phyloP scores from a whole-genome alignment of 1,140 invertebrate genomes.

The Ganaspis sp. region DNA sequence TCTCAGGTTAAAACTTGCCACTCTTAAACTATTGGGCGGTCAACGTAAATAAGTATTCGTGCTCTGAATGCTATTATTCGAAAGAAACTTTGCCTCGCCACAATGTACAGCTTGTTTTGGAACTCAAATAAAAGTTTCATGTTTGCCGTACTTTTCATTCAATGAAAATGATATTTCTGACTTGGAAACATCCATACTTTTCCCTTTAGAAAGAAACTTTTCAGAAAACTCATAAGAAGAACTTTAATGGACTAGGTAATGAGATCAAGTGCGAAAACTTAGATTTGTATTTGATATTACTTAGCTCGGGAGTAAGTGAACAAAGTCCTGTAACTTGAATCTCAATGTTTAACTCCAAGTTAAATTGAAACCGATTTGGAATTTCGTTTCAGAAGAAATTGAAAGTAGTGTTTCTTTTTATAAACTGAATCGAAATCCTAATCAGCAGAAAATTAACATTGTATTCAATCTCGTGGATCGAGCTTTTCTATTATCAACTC shows the following conservation, averaged over 20 bases:
- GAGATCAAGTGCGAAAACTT: background rate
- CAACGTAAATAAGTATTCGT: constrained; percentile 5
- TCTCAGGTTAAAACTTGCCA: constrained; percentile 21
- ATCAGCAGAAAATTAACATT: too few species aligned
- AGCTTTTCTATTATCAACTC: too few species aligned
- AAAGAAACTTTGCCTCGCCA: constrained; percentile 15
- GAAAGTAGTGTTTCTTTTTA: background rate
- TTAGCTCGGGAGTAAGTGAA: background rate
- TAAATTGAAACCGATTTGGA: background rate
- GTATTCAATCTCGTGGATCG: too few species aligned
- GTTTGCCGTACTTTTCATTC: background rate
- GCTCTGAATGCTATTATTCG: background rate
- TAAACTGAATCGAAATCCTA: too few species aligned
- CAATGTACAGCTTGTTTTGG: constrained; percentile 15
- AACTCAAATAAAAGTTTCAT: constrained; percentile 23
- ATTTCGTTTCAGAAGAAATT: background rate
- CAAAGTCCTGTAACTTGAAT: background rate
- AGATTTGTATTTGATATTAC: constrained; percentile 1
- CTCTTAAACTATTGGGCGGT: constrained; percentile 18
- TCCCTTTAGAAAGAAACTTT: background rate
- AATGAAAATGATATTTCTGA: constrained; percentile 23
- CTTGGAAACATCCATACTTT: background rate
- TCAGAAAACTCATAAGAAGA: background rate
- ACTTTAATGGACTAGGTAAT: constrained; percentile 24
- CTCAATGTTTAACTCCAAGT: background rate